These are phyloP conservation scores for Cryptocephalus moraei DNA, from an alignment of 2,888 invertebrate genomes.

Conservation along the genomic window DNA sequence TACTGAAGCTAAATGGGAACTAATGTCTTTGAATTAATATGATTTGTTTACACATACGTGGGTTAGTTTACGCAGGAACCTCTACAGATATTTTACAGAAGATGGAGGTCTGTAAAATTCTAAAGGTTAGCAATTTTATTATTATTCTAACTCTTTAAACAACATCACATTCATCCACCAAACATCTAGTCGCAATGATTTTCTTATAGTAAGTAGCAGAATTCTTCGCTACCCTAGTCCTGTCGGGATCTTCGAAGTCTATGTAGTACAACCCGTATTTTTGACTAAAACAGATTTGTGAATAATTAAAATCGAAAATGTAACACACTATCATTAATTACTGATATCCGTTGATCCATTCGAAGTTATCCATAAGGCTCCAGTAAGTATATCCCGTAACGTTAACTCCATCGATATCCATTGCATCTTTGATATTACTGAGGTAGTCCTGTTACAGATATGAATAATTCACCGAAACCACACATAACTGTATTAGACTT, in stretches of 20 bases:
- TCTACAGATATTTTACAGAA: too few relatives aligned
- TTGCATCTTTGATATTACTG: conserved; percentile 17
- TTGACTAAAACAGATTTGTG: conserved; percentile 34
- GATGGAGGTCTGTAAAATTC: too few relatives aligned
- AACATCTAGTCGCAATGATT: conserved; percentile 36
- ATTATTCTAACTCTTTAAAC: too few relatives aligned
- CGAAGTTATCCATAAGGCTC: conserved; percentile 54
- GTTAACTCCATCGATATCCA: conserved; percentile 36
- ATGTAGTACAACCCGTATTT: conserved; percentile 62
- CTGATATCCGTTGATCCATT: conserved; percentile 46
- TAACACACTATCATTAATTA: conserved; percentile 17
- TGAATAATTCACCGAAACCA: background rate
- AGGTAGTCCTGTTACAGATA: conserved; percentile 24
- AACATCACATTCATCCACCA: conserved; percentile 28
- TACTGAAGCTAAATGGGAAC: too few relatives aligned
- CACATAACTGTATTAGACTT: too few relatives aligned
- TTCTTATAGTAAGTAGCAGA: conserved; percentile 49
- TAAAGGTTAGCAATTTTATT: too few relatives aligned
- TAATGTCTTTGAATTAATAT: too few relatives aligned
- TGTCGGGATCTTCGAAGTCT: conserved; percentile 49
- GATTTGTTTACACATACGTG: too few relatives aligned
- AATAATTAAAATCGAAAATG: too few relatives aligned
- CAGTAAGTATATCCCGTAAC: conserved; percentile 47
- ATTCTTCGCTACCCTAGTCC: conserved; percentile 52
- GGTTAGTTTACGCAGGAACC: too few relatives aligned